Percentiles rank a stretch among this genome's conserved stretches.
Conservation (phyloP, 1,140 invertebrate genomes). For the Pantala flavescens region DNA sequence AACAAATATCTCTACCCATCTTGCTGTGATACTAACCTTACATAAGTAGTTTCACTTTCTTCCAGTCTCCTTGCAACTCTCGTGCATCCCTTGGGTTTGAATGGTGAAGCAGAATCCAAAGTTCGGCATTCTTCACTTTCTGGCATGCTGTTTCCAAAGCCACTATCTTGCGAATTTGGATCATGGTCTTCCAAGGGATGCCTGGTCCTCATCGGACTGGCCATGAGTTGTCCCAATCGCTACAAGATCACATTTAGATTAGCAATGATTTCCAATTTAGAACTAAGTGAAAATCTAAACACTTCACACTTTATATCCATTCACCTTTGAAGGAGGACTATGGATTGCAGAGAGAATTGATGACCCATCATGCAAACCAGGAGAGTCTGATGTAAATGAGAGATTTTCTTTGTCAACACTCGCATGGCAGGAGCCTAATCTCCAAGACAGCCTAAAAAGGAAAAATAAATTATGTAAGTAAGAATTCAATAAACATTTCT, state of each 20-base stretch:
- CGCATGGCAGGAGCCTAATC: neutral
- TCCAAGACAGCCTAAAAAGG: neutral
- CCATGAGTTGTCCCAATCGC: neutral
- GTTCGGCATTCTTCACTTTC: constrained; percentile 24
- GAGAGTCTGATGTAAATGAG: neutral
- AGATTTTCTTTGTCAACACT: neutral
- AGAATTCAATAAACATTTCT: too few species aligned
- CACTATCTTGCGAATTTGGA: constrained; percentile 47
- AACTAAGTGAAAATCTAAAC: too few species aligned
- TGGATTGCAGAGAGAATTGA: neutral
- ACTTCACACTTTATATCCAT: too few species aligned
- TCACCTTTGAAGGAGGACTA: neutral
- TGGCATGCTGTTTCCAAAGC: constrained; percentile 35
- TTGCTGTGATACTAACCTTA: too few species aligned
- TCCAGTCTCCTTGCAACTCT: too few species aligned
- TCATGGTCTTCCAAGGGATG: constrained; percentile 37
- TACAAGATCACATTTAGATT: neutral
- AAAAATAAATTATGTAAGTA: too few species aligned
- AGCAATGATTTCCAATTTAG: neutral
- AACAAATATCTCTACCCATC: too few species aligned
- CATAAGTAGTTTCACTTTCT: too few species aligned
- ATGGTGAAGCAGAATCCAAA: neutral
- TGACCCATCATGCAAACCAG: neutral
- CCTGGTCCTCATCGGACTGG: constrained; percentile 25
- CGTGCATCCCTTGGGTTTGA: neutral